Evolutionary conservation across 2,888 invertebrate genomes (phyloP), one percentile per base, ranked within the genome.

Genomic region (Heliconius charithonia): DNA sequence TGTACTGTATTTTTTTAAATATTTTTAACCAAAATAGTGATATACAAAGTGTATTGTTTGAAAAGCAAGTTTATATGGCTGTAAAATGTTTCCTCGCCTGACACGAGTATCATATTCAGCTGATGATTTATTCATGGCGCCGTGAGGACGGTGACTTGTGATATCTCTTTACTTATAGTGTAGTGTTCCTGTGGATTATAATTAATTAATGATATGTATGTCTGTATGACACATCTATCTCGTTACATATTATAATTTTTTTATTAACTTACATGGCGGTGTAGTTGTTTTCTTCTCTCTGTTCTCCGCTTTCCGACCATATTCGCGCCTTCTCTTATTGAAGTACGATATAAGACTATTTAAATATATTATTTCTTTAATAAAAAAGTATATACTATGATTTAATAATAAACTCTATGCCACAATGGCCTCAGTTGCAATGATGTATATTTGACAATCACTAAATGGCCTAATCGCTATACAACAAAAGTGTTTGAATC

Each of bases 71-170:
- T 72, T 59, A 72, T 59, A 56, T 32, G 59, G 59, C n/a, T 59
- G 72, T 59, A 59, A 72, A 59, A 72, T 32, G 59, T 72, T 72
- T 72, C 72, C 32, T 32, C 72, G 59, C 72, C 25, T 72, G 59
- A 72, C 59, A 72, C 59, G 37, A 59, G n/a, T 56, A 72, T 72
- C 72, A 72, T 72, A 56, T 72, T 72, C 72, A 32, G 32, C 12
- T 19, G 32, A 72, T 72, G 72, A 59, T 72, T 72, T 72, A 72
- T 72, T 72, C 72, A 72, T 72, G 72, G 72, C 72, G 72, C 59
- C 59, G 59, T 72, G 37, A 72, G 72, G n/a, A 72, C 59, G 32
- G 59, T 72, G 72, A 72, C 72, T 59, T 59, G 72, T 56, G n/a
- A 72, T n/a, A 72, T 59, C 72, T 72, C 16, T 72, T 59, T 72